Evolutionary conservation across 2,113 vertebrate species (phyloP), one percentile per base, ranked within the genome.

Genomic region (Sinocyclocheilus maitianheensis): DNA sequence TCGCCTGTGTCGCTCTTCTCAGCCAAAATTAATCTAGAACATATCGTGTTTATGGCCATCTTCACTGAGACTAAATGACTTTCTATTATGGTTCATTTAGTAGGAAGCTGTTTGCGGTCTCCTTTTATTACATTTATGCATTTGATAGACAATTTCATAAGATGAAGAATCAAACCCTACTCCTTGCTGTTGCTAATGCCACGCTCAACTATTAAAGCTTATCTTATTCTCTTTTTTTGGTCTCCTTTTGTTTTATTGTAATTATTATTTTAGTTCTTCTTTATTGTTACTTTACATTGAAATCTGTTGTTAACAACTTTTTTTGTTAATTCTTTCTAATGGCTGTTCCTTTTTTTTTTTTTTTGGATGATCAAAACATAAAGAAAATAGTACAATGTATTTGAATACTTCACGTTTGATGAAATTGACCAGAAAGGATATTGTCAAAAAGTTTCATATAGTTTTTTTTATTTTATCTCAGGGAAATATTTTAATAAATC

Each of bases 21-120:
- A 85, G 79, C 77, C 83, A 85, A 86, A 87, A 79, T 83, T 72
- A 37, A 85, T 87, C 82, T 67, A 77, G 53, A 69, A 82, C 77
- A 24, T 62, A 63, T 55, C 74, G 71, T 12, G 30, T 63, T 67
- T 30, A 63, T 65, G 85, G 85, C 63, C 67, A 81, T 80, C 60
- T 81, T 65, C 72, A 83, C 75, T 83, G 84, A 80, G 81, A 67
- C 11, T 65, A 34, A 87, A 81, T 74, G 34, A 16, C 53, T 62
- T 55, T 69, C 30, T 20, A 10, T 85, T 34, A 74, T 48, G 20
- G 10, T 18, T 79, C 30, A 37, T 79, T 79, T 13, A 58, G 5
- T 16, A 40, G 77, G 30, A 62, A n/a, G 9, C 77, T 7, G 34
- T 34, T 77, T 77, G n/a, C 14, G 1, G 34, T 77, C 26, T 5